Conservation (phyloP, 2,888 invertebrate genomes). For the Phaedon cochleariae region DNA sequence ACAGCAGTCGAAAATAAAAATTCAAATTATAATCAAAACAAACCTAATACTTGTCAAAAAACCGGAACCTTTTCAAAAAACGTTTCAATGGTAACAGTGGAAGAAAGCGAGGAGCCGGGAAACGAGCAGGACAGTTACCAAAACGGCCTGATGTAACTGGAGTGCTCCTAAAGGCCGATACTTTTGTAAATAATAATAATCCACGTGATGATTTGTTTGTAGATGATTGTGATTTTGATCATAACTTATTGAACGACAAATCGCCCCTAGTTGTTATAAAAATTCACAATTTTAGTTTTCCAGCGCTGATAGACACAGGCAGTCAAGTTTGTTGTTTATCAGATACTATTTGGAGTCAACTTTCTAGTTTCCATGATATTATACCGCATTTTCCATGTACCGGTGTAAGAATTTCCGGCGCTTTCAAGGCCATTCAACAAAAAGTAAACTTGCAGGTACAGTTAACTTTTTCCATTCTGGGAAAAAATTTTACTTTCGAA, state of each 20-base stretch:
- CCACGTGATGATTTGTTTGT: neutral
- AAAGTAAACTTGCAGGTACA: no score
- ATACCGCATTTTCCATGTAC: conserved; percentile 2
- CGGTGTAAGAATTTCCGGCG: conserved; percentile 18
- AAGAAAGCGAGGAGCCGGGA: neutral
- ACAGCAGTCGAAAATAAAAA: neutral
- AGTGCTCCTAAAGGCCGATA: neutral
- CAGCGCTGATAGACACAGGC: neutral
- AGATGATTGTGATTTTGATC: neutral
- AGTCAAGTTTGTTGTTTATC: conserved; percentile 1
- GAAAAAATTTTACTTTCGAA: neutral
- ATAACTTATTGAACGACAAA: neutral
- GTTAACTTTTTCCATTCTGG: no score
- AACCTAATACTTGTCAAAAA: neutral
- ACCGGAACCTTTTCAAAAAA: neutral
- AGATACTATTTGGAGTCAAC: neutral
- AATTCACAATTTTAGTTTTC: neutral
- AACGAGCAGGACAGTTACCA: neutral
- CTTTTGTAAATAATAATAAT: neutral
- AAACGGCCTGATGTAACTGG: neutral
- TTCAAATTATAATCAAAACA: neutral
- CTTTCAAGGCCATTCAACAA: conserved; percentile 2
- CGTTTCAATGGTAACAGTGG: neutral
- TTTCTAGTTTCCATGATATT: neutral
- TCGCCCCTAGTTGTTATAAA: neutral